A percentile compares a stretch with the other conserved stretches of the same genome.
These are phyloP conservation scores for Myotis davidii DNA, from an alignment of 2,113 vertebrate genomes.

Conservation along the genomic window DNA sequence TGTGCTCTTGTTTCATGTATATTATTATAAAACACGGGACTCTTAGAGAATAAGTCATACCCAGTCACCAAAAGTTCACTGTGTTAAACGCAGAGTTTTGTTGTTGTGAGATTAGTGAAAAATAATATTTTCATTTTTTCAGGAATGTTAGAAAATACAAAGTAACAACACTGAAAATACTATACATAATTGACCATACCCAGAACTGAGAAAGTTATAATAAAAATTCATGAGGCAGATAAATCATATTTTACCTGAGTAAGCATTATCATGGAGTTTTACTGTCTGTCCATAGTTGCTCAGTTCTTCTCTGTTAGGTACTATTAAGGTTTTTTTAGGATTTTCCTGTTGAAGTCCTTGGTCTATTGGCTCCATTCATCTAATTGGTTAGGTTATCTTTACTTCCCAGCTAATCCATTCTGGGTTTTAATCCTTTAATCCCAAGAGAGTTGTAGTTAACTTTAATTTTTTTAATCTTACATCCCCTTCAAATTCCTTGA, in stretches of 20 bases:
- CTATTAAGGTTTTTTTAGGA: not conserved
- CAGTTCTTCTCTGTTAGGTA: not conserved
- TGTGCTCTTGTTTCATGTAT: not conserved
- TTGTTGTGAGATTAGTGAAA: constrained; percentile 31
- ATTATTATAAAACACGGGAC: not conserved
- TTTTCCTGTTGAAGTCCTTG: not conserved
- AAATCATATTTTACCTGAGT: not conserved
- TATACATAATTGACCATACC: not conserved
- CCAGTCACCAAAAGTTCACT: not conserved
- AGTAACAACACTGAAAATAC: not conserved
- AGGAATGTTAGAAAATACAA: constrained; percentile 2
- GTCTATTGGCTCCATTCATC: not conserved
- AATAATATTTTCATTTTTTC: constrained; percentile 1
- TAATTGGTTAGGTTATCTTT: not conserved
- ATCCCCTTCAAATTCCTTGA: not conserved
- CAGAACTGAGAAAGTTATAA: not conserved
- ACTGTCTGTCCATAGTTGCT: not conserved
- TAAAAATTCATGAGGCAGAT: not conserved
- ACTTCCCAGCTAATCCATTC: not conserved
- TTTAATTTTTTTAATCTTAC: constrained; percentile 8
- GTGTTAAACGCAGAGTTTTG: not conserved
- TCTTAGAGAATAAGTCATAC: not conserved
- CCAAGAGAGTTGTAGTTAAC: not conserved
- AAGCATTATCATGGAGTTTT: not conserved
- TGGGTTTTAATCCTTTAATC: constrained; percentile 23